These are phyloP conservation scores for Scyliorhinus canicula DNA, from an alignment of 2,797 vertebrate species.

Conservation along the genomic window DNA sequence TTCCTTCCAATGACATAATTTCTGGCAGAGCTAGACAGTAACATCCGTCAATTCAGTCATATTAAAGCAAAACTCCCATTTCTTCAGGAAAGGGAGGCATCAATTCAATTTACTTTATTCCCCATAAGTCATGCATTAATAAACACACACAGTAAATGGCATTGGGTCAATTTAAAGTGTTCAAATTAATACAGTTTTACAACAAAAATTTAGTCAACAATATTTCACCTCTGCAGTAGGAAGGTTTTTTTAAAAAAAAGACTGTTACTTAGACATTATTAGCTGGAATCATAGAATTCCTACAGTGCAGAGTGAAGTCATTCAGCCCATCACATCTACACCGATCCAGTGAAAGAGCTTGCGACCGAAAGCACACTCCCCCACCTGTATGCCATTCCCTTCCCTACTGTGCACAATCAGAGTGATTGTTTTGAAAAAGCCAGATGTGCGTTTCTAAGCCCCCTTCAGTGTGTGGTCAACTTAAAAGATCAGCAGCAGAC, in stretches of 20 bases:
- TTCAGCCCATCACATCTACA: no score
- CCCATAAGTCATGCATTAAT: not conserved
- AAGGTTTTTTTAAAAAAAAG: not conserved
- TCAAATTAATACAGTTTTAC: not conserved
- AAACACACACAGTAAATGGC: no score
- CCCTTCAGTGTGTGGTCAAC: no score
- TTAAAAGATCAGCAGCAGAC: no score
- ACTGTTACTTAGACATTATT: not conserved
- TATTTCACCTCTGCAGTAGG: not conserved
- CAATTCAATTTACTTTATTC: not conserved
- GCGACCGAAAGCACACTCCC: no score
- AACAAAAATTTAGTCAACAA: not conserved
- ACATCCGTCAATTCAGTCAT: not conserved
- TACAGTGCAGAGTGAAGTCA: no score
- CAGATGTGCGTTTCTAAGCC: no score
- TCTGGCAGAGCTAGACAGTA: not conserved
- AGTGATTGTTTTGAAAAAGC: no score
- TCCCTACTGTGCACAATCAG: no score
- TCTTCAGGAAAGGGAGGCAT: constrained; percentile 23
- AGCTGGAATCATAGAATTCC: no score
- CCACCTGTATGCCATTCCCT: no score
- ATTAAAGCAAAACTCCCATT: constrained; percentile 3
- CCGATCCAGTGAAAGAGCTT: no score
- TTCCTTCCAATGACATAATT: constrained; percentile 23
- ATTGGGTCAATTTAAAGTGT: not conserved